Conservation (phyloP, 2,888 invertebrate species). For the Artemia sp. region DNA sequence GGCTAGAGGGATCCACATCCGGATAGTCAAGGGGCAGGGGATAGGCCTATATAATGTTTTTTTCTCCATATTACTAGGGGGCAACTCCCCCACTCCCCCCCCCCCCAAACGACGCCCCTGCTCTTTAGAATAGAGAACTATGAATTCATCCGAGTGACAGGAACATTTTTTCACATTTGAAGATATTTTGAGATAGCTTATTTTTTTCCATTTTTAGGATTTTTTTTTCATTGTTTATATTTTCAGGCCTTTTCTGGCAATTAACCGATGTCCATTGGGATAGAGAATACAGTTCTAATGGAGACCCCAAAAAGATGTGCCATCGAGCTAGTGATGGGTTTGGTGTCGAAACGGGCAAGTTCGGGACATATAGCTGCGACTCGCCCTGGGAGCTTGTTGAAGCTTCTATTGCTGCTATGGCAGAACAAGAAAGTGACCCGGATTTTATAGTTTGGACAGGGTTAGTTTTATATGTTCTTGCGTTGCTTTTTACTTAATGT, state of each 20-base stretch:
- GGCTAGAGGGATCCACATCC: no score
- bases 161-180: no score
- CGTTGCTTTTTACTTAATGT: no score
- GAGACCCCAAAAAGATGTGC: constrained; percentile 44
- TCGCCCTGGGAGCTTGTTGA: constrained; percentile 72
- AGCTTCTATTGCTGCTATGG: constrained; percentile 70
- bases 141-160: no score
- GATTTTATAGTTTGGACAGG: constrained; percentile 23
- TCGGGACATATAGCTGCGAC: constrained; percentile 67
- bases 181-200: no score
- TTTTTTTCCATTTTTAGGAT: no score
- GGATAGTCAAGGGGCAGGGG: no score
- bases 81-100: no score
- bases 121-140: no score
- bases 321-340: constrained; percentile 23
- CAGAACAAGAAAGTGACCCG: constrained; percentile 28
- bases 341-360: constrained; percentile 48
- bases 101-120: no score
- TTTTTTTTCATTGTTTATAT: not conserved
- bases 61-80: no score
- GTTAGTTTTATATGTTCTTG: not conserved
- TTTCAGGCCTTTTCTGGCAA: constrained; percentile 82
- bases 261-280: constrained; percentile 85
- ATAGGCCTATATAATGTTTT: no score
- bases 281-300: constrained; percentile 56